Evolutionary conservation across 2,888 invertebrate genomes (phyloP).

Genomic region (Tinea pellionella): DNA sequence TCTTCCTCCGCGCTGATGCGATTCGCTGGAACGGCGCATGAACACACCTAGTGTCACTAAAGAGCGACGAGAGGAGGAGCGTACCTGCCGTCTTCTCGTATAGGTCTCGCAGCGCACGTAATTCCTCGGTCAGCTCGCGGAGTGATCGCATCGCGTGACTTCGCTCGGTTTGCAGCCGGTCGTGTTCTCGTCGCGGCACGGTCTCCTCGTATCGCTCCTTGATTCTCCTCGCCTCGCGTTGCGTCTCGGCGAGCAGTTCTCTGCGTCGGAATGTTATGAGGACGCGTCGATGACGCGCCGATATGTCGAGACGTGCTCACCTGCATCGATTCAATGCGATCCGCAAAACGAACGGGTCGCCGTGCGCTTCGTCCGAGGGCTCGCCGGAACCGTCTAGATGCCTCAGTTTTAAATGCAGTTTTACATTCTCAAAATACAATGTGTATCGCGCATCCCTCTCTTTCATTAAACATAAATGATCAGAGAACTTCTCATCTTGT

Average conservation of each 20-base stretch:
- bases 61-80: neutral
- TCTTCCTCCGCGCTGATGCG: conserved; percentile 35
- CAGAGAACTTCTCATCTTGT: conserved; percentile 48
- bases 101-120: conserved; percentile 36
- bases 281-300: no score
- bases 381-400: conserved; percentile 38
- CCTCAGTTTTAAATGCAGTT: conserved; percentile 44
- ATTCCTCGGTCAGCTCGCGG: conserved; percentile 43
- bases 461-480: conserved; percentile 45
- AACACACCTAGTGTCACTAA: neutral
- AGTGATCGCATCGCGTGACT: conserved; percentile 20
- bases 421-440: conserved; percentile 54
- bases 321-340: conserved; percentile 56
- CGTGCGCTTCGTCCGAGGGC: conserved; percentile 28
- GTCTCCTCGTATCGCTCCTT: conserved; percentile 53
- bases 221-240: conserved; percentile 43
- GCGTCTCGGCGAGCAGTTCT: conserved; percentile 48
- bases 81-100: conserved; percentile 27
- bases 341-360: conserved; percentile 48
- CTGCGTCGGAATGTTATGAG: conserved; percentile 23
- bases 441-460: conserved; percentile 57
- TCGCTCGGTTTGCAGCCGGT: conserved; percentile 37
- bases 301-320: no score
- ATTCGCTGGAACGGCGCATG: conserved; percentile 23
- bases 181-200: conserved; percentile 52